These are phyloP conservation scores for Axea sp. DNA, from an alignment of 2,888 invertebrate species.

Conservation along the genomic window DNA sequence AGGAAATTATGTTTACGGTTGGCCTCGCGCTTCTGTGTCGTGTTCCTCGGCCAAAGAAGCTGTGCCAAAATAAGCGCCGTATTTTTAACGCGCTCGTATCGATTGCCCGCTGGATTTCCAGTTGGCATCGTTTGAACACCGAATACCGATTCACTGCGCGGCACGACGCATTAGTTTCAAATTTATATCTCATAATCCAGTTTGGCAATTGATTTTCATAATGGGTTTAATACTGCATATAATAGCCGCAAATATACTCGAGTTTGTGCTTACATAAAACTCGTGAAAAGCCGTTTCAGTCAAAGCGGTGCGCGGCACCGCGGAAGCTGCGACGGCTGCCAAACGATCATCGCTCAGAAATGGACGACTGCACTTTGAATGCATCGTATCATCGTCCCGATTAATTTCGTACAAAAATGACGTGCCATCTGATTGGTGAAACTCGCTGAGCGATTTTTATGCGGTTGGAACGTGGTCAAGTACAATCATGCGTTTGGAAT, in stretches of 20 bases:
- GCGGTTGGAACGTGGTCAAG: too few relatives aligned
- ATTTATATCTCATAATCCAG: background rate
- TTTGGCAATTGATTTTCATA: slow-evolving; percentile 7
- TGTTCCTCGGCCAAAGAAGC: background rate
- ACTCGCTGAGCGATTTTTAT: too few relatives aligned
- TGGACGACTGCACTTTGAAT: too few relatives aligned
- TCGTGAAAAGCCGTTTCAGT: background rate
- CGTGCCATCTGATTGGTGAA: too few relatives aligned
- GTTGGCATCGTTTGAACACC: background rate
- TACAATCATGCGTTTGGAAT: too few relatives aligned
- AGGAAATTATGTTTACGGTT: slow-evolving; percentile 42
- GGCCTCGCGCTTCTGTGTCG: slow-evolving; percentile 3
- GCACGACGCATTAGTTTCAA: background rate
- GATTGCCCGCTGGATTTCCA: background rate
- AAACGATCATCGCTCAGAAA: too few relatives aligned
- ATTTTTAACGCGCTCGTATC: background rate
- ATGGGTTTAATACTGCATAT: slow-evolving; percentile 9
- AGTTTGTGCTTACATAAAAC: background rate
- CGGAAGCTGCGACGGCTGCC: too few relatives aligned
- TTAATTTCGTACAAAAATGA: too few relatives aligned
- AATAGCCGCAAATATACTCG: background rate
- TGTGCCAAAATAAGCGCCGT: slow-evolving; percentile 18
- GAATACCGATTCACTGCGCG: background rate
- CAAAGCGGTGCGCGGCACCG: background rate
- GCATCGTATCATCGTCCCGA: too few relatives aligned